Conservation (phyloP, 2,113 vertebrate species). For the Cyprinus carpio region DNA sequence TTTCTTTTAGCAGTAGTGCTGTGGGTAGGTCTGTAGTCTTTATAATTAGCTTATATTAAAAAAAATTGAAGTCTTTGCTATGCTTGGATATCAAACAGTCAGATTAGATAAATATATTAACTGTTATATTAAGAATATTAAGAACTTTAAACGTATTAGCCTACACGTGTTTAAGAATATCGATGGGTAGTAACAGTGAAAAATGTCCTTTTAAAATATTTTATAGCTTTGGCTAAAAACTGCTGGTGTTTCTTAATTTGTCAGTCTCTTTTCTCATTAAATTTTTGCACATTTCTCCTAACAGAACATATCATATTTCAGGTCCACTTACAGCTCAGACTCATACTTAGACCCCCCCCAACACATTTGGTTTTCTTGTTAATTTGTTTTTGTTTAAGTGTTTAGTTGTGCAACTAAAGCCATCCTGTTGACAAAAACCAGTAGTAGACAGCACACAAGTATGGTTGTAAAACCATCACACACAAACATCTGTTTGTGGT, state of each 20-base stretch:
- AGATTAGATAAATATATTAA: no score
- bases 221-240: conserved; percentile 19
- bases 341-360: not conserved
- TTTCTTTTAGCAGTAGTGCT: no score
- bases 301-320: conserved; percentile 12
- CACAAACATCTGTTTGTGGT: conserved; percentile 17
- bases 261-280: conserved; percentile 14
- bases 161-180: not conserved
- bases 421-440: not conserved
- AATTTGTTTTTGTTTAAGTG: not conserved
- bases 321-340: conserved; percentile 5
- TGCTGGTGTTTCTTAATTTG: not conserved
- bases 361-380: not conserved
- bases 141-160: no score
- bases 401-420: not conserved
- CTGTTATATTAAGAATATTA: no score
- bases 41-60: no score
- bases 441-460: not conserved
- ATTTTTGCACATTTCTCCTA: conserved; percentile 15
- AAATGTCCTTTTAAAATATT: not conserved
- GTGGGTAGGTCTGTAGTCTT: no score
- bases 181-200: not conserved
- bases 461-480: conserved; percentile 11
- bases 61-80: no score
- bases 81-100: no score